Evolutionary conservation across 2,888 invertebrate genomes (phyloP).

Genomic region (Chalcosyrphus nemorum): DNA sequence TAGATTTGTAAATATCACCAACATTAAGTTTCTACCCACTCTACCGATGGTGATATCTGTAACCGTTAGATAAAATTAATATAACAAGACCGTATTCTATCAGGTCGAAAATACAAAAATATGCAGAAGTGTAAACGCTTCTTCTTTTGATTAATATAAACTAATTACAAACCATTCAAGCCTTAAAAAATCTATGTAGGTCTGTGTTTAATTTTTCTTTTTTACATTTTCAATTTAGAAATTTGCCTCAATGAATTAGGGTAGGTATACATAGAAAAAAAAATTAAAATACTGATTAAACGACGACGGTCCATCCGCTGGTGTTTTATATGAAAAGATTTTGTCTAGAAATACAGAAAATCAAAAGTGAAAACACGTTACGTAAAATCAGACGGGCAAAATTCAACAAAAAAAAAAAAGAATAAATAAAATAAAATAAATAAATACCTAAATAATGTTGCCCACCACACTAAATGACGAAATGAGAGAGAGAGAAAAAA

Average conservation of each 20-base stretch:
- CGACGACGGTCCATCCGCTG: not conserved
- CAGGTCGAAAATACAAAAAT: no score
- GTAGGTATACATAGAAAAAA: not conserved
- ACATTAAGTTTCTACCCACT: no score
- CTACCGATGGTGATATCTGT: no score
- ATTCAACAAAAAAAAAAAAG: not conserved
- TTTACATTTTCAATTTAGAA: no score
- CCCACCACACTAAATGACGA: not conserved
- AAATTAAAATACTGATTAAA: not conserved
- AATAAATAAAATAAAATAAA: not conserved
- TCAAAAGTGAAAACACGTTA: constrained; percentile 5
- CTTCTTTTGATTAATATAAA: no score
- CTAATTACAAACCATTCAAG: no score
- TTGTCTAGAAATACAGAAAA: not conserved
- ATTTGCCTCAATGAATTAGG: not conserved
- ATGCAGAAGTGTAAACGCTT: no score
- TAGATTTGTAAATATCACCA: no score
- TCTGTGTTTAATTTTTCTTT: no score
- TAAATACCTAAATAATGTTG: not conserved
- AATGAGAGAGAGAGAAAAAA: not conserved
- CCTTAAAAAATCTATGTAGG: no score
- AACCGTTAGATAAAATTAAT: no score
- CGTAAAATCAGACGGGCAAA: not conserved
- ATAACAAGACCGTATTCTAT: no score
- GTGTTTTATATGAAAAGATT: not conserved